Evolutionary conservation across 2,888 invertebrate genomes (phyloP).

Genomic region (Adelognathus sp.): DNA sequence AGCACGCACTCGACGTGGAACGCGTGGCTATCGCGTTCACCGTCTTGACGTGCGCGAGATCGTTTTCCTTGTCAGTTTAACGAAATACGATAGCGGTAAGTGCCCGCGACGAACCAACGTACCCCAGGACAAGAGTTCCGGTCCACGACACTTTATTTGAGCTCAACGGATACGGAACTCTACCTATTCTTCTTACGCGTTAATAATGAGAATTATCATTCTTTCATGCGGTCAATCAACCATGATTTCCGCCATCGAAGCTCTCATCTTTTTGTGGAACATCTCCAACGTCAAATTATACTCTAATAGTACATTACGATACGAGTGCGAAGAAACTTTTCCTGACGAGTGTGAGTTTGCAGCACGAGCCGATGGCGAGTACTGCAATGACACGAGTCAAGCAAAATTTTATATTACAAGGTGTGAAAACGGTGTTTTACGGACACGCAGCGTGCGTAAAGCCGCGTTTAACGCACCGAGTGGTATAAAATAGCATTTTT

Average conservation of each 20-base stretch:
- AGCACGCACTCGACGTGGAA: slow-evolving; percentile 16
- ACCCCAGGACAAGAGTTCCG: background rate
- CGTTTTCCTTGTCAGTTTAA: background rate
- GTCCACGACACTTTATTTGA: background rate
- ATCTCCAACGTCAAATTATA: background rate
- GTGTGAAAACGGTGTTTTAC: no score
- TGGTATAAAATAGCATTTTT: no score
- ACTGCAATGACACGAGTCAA: no score
- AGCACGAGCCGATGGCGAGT: no score
- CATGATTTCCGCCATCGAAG: background rate
- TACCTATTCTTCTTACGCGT: background rate
- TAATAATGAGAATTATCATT: background rate
- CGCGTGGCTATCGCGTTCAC: background rate
- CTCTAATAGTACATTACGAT: background rate
- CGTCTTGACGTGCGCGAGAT: background rate
- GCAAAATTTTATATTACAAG: no score
- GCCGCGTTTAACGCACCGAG: no score
- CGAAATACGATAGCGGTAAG: background rate
- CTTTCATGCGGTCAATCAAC: background rate
- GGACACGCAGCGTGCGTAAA: no score
- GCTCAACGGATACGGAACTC: background rate
- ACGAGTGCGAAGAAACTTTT: background rate
- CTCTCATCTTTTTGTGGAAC: background rate
- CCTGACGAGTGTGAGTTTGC: no score
- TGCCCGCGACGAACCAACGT: background rate